These are phyloP conservation scores for Enoplolaimus lenunculus DNA, from an alignment of 2,888 invertebrate genomes.

Conservation along the genomic window DNA sequence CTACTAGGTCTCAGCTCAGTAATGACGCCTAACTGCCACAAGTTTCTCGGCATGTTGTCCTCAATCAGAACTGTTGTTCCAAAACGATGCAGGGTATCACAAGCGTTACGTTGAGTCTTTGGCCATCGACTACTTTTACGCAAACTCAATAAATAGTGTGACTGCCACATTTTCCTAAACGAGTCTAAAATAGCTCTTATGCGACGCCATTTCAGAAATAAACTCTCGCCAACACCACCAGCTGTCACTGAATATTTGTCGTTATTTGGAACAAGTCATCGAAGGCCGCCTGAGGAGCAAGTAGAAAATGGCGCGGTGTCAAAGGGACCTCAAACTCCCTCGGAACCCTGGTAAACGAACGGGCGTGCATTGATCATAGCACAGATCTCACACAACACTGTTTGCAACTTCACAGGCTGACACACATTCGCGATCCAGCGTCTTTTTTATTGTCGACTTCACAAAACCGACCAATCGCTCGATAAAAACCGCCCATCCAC, in stretches of 20 bases:
- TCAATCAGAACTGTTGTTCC: neutral
- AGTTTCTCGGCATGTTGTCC: neutral
- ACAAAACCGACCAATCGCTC: neutral
- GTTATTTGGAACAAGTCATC: no score
- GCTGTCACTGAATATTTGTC: no score
- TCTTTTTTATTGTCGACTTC: neutral
- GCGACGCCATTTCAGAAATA: no score
- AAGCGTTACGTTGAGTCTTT: neutral
- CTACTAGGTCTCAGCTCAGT: neutral
- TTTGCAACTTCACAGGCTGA: neutral
- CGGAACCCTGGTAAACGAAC: neutral
- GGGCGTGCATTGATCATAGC: slow-evolving; percentile 5
- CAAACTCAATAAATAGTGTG: neutral
- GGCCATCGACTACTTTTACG: slow-evolving; percentile 18
- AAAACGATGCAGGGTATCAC: neutral
- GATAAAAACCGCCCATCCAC: neutral
- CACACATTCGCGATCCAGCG: neutral
- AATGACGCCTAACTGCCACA: neutral
- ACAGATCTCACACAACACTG: neutral
- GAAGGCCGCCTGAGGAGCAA: no score
- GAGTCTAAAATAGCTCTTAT: neutral
- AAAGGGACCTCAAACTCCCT: no score
- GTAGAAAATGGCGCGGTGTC: no score
- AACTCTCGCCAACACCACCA: no score
- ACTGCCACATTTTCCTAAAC: neutral